These are phyloP conservation scores for Cosmia pyralina DNA, from an alignment of 2,888 invertebrate genomes.

Conservation along the genomic window DNA sequence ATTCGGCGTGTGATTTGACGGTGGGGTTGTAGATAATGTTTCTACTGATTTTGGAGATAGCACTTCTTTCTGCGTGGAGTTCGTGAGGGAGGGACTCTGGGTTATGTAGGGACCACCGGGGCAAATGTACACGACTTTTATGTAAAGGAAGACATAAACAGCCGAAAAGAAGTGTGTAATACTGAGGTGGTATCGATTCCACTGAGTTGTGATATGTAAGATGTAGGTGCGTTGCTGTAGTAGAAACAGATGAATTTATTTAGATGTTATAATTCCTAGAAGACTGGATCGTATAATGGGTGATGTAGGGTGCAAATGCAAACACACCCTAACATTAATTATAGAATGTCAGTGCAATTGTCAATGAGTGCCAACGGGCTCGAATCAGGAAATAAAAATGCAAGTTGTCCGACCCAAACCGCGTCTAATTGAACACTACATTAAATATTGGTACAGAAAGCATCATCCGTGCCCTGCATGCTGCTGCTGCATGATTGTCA, in stretches of 20 bases:
- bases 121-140: slow-evolving; percentile 37
- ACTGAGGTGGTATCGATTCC: slow-evolving; percentile 21
- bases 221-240: neutral
- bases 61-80: slow-evolving; percentile 64
- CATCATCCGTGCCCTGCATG: too few species aligned
- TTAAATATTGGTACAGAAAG: too few species aligned
- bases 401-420: too few species aligned
- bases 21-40: slow-evolving; percentile 67
- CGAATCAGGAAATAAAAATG: too few species aligned
- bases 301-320: too few species aligned
- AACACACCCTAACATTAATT: too few species aligned
- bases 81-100: slow-evolving; percentile 62
- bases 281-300: too few species aligned
- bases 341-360: too few species aligned
- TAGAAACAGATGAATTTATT: neutral
- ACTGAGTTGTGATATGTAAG: neutral
- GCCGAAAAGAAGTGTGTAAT: neutral
- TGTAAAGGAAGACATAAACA: slow-evolving; percentile 24
- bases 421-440: too few species aligned
- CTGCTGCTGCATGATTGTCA: too few species aligned
- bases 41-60: slow-evolving; percentile 66
- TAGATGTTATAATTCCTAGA: neutral
- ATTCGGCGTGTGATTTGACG: slow-evolving; percentile 78
- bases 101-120: slow-evolving; percentile 30
- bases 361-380: too few species aligned